A percentile compares a stretch with the other conserved stretches of the same genome.
These are phyloP conservation scores for Nemopilema nomurai DNA, from an alignment of 30 jellyfish, hydroid and myxozoan species.

Conservation along the genomic window DNA sequence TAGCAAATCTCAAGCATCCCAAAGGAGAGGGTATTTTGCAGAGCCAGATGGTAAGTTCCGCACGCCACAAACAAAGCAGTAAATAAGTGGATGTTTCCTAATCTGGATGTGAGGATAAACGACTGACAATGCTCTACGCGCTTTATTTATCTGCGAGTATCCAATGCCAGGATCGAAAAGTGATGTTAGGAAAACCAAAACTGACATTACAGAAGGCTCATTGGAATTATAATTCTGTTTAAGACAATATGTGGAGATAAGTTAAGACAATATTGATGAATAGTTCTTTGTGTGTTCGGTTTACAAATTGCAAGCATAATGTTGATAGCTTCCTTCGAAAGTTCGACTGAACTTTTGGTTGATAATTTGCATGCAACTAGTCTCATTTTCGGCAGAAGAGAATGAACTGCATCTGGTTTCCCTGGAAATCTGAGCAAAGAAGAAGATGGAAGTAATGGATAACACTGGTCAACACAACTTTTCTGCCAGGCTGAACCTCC, in stretches of 20 bases:
- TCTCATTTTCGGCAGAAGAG: conserved; percentile 18
- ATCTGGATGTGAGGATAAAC: neutral
- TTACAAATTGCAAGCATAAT: conserved; percentile 22
- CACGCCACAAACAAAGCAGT: conserved; percentile 19
- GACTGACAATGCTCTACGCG: too few species aligned
- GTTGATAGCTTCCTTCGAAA: neutral
- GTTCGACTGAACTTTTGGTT: neutral
- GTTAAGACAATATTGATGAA: neutral
- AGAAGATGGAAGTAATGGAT: neutral
- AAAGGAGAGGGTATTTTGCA: conserved; percentile 10
- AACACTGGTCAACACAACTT: too few species aligned
- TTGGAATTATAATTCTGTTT: conserved; percentile 6
- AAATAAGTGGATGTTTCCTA: conserved; percentile 25
- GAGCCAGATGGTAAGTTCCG: conserved; percentile 1
- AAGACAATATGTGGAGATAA: conserved; percentile 28
- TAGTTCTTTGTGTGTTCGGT: conserved; percentile 13
- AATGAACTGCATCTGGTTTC: conserved; percentile 21
- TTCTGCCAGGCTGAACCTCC: too few species aligned
- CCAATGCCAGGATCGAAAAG: conserved; percentile 14
- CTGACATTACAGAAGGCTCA: conserved; percentile 18
- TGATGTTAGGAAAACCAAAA: conserved; percentile 2
- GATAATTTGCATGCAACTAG: conserved; percentile 36
- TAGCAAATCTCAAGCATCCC: conserved; percentile 35
- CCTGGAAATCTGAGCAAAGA: conserved; percentile 3
- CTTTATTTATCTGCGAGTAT: conserved; percentile 8